Conservation (phyloP, 1,140 invertebrate species). For the Leguminivora glycinivorella region DNA sequence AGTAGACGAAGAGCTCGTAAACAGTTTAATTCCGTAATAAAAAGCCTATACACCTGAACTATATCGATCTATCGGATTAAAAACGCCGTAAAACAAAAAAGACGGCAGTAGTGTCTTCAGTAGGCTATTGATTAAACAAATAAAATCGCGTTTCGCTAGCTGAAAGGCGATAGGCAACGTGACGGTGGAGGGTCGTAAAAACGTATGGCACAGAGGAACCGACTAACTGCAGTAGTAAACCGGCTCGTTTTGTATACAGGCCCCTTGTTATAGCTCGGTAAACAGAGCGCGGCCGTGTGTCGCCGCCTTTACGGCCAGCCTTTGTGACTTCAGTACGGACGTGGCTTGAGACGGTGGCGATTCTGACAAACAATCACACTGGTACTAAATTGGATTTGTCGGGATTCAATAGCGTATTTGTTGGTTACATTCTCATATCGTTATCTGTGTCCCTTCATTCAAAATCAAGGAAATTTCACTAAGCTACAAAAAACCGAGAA, state of each 20-base stretch:
- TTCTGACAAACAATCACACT: slow-evolving; percentile 37
- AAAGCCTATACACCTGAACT: slow-evolving; percentile 68
- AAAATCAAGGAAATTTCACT: not conserved
- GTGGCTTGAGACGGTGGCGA: slow-evolving; percentile 45
- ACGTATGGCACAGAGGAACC: slow-evolving; percentile 75
- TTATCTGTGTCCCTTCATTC: not conserved
- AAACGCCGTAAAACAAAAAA: slow-evolving; percentile 65
- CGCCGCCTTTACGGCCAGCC: slow-evolving; percentile 67
- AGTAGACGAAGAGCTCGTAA: slow-evolving; percentile 72
- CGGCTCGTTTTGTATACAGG: slow-evolving; percentile 72
- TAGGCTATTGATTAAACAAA: slow-evolving; percentile 77
- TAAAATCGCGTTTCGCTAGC: slow-evolving; percentile 73
- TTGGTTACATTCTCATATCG: slow-evolving; percentile 7
- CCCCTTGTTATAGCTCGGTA: slow-evolving; percentile 70
- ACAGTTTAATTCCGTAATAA: slow-evolving; percentile 72
- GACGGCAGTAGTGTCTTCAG: slow-evolving; percentile 68
- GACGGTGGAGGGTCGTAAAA: slow-evolving; percentile 73
- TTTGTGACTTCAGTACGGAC: slow-evolving; percentile 67
- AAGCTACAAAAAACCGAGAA: not conserved
- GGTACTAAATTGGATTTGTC: slow-evolving; percentile 5
- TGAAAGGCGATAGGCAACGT: slow-evolving; percentile 72
- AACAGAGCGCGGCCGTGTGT: slow-evolving; percentile 69
- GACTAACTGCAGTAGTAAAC: slow-evolving; percentile 73
- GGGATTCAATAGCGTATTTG: not conserved
- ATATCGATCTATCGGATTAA: slow-evolving; percentile 64